Percentiles rank a stretch among this genome's conserved stretches.
Conservation (phyloP, 2,113 vertebrate genomes). For the Struthidea cinerea region DNA sequence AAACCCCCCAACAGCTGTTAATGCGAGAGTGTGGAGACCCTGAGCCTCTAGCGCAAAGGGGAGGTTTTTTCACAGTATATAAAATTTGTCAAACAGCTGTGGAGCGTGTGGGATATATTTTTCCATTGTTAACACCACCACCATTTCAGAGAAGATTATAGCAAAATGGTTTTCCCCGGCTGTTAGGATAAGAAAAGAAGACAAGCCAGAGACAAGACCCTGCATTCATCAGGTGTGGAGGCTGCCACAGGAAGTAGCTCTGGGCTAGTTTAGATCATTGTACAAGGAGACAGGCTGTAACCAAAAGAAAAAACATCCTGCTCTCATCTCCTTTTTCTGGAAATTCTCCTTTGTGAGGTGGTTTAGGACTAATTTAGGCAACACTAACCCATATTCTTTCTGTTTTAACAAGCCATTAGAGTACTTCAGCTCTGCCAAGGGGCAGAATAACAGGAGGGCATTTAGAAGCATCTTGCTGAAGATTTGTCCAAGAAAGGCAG, state of each 20-base stretch:
- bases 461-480: background rate
- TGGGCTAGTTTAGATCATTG: background rate
- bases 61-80: background rate
- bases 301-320: background rate
- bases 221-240: background rate
- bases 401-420: background rate
- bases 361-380: background rate
- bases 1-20: rapidly evolving
- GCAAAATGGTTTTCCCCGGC: background rate
- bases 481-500: background rate
- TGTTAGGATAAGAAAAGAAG: background rate
- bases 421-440: background rate
- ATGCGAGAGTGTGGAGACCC: background rate
- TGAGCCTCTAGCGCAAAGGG: background rate
- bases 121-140: background rate
- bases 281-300: background rate
- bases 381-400: background rate
- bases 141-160: background rate
- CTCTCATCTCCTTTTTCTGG: background rate
- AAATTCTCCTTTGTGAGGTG: background rate
- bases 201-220: background rate
- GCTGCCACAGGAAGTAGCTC: background rate
- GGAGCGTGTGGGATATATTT: background rate
- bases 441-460: background rate
- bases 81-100: background rate